Conservation (phyloP, 35 echinoderm and acorn worm species). For the Ptychodera flava region DNA sequence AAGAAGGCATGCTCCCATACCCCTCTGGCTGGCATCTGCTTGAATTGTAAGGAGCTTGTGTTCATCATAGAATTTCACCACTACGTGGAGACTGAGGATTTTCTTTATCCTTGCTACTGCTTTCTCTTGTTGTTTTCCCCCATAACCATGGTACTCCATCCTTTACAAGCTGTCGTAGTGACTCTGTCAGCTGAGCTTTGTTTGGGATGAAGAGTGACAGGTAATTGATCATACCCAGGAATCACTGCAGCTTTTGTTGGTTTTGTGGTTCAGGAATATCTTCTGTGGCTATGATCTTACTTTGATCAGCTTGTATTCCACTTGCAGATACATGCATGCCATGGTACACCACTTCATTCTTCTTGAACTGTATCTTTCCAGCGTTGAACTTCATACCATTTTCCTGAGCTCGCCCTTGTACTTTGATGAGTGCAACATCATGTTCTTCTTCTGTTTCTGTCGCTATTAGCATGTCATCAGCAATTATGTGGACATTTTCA, state of each 20-base stretch:
- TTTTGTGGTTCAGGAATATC: slow-evolving; percentile 37
- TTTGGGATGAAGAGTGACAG: slow-evolving; percentile 30
- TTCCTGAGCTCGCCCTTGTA: not conserved
- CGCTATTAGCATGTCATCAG: slow-evolving; percentile 13
- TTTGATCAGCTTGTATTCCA: not conserved
- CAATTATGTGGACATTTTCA: not conserved
- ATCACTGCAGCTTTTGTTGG: slow-evolving; percentile 28
- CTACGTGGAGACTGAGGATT: not conserved
- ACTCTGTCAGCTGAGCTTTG: slow-evolving; percentile 25
- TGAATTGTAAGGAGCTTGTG: slow-evolving; percentile 10
- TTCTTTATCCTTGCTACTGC: slow-evolving; percentile 18
- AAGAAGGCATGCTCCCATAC: slow-evolving; percentile 21
- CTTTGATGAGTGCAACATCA: not conserved
- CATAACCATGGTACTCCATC: slow-evolving; percentile 33
- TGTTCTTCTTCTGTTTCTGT: not conserved
- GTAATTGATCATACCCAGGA: slow-evolving; percentile 43
- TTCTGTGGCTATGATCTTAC: slow-evolving; percentile 24
- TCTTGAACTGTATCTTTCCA: slow-evolving; percentile 6
- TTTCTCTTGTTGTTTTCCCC: slow-evolving; percentile 41
- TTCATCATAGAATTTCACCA: slow-evolving; percentile 29
- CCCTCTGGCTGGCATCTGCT: slow-evolving; percentile 23
- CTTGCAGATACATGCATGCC: not conserved
- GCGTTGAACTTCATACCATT: not conserved
- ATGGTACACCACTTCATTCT: not conserved
- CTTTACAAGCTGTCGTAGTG: slow-evolving; percentile 36